Evolutionary conservation across 2,888 invertebrate genomes (phyloP).

Genomic region (Drosophila recens): DNA sequence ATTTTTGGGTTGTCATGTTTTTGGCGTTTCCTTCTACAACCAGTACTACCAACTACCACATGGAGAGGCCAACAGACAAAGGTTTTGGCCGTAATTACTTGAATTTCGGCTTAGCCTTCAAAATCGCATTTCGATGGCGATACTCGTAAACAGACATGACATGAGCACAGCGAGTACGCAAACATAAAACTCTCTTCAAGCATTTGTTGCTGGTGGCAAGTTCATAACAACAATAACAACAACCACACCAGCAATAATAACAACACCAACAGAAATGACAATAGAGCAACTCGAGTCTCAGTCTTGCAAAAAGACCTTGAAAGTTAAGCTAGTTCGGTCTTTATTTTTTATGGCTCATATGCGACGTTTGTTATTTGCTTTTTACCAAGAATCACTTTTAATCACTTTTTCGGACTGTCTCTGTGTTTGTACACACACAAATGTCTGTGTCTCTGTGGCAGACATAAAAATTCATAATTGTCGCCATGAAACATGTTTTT

Average conservation of each 20-base stretch:
- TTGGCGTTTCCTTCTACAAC: slow-evolving; percentile 58
- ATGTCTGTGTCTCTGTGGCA: slow-evolving; percentile 11
- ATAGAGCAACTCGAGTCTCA: slow-evolving; percentile 57
- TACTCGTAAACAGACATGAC: slow-evolving; percentile 37
- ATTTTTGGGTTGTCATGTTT: slow-evolving; percentile 56
- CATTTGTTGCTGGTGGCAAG: slow-evolving; percentile 40
- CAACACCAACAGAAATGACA: slow-evolving; percentile 37
- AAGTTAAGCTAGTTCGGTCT: slow-evolving; percentile 70
- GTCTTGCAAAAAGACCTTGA: slow-evolving; percentile 67
- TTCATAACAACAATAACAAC: slow-evolving; percentile 35
- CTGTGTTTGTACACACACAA: too few species aligned
- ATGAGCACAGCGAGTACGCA: slow-evolving; percentile 29
- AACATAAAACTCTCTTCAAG: slow-evolving; percentile 51
- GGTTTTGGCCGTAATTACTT: slow-evolving; percentile 69
- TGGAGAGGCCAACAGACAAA: slow-evolving; percentile 36
- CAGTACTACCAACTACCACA: neutral
- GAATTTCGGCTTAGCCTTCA: slow-evolving; percentile 74
- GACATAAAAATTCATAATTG: slow-evolving; percentile 70
- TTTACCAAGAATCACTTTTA: slow-evolving; percentile 75
- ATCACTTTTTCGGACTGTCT: slow-evolving; percentile 59
- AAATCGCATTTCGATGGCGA: slow-evolving; percentile 69
- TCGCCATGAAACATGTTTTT: slow-evolving; percentile 64
- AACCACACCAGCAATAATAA: neutral
- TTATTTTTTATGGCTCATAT: slow-evolving; percentile 57
- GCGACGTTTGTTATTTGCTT: slow-evolving; percentile 53